Evolutionary conservation across 2,113 vertebrate species (phyloP), one percentile per base, ranked within the genome.

Genomic region (Dendropsophus ebraccatus): DNA sequence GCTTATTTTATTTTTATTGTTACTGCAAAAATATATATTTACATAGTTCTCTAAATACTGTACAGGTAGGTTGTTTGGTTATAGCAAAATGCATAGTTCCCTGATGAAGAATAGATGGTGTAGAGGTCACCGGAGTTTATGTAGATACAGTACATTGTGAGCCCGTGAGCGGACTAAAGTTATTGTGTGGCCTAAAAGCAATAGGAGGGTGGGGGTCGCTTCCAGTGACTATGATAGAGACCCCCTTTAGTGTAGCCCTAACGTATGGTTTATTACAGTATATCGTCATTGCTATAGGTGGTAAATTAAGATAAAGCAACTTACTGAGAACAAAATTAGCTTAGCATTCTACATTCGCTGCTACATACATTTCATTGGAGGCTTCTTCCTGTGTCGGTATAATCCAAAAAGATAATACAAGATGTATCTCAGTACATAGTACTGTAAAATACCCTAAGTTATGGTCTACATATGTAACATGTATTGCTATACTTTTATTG

Each of bases 351-450:
- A 81, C 56, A 28, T 91, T 89, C 23, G 80, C 88, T 75, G 88
- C 88, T 90, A 90, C 87, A 85, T 87, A 86, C 21, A 83, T 88
- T 84, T 94, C 95, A 96, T 94, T 90, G 96, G 96, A 96, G 94
- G 89, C 32, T 25, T 50, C 89, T 91, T 96, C 95, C 96, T 96
- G 95, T 95, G 96, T 96, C 94, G 86, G 56, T 84, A 75, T 70
- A 60, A 70, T 28, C 65, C 82, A 45, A 60, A 60, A 45, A 52
- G 23, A 72, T 86, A 80, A 80, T 56, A 77, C 60, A 47, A 72
- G 10, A 41, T 14, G 19, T 62, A 62, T 84, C 23, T 32, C 67
- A 58, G 84, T 81, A 86, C 78, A 81, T 54, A 32, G 77, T 81
- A 62, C 67, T 47, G 37, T 23, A 70, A 30, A 58, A 49, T 86